Evolutionary conservation across 1,140 invertebrate species (phyloP), one percentile per base, ranked within the genome.

Genomic region (Anastatus disparis): DNA sequence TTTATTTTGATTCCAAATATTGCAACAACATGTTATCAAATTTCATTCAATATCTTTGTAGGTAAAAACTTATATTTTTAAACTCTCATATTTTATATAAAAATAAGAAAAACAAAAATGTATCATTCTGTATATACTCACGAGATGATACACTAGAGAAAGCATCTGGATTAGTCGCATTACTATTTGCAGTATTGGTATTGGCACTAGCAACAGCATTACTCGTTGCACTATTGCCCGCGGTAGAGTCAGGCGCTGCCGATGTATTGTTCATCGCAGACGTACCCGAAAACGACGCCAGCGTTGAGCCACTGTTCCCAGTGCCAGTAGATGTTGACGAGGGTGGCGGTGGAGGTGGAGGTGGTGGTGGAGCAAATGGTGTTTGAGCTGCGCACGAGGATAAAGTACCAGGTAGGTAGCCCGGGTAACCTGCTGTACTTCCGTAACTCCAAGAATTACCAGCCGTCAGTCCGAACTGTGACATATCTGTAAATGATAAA

Each of bases 391-490:
- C 90, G 85, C 75, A 93, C 70, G 81, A 88, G 82, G 82, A 88
- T 76, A 88, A 75, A 29, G 86, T 82, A 40, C 89, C 88, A 24
- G 91, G 90, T 74, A 92, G 88, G 76, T 94, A 95, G 0, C 93
- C 91, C 0, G 93, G 92, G 80, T 94, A 94, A 3, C 92, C 92
- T 17, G 91, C 91, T 10, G 93, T 91, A n/a, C 92, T 90, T 4
- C 93, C 90, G 78, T 94, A 94, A 42, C 93, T 92, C 93, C 93
- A 95, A 3, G 92, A 92, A 79, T 94, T 94, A 70, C 92, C 89
- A 71, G 91, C 91, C 77, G 92, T 91, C 81, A 93, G 81, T 44
- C 92, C 91, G 78, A 93, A 93, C 83, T 93, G 91, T 53, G 91
- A 89, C 90, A 93, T 91, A 83, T 93, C 92, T 93, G 83, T 52